Evolutionary conservation across 2,888 invertebrate genomes (phyloP).

Genomic region (Caenorhabditis japonica): DNA sequence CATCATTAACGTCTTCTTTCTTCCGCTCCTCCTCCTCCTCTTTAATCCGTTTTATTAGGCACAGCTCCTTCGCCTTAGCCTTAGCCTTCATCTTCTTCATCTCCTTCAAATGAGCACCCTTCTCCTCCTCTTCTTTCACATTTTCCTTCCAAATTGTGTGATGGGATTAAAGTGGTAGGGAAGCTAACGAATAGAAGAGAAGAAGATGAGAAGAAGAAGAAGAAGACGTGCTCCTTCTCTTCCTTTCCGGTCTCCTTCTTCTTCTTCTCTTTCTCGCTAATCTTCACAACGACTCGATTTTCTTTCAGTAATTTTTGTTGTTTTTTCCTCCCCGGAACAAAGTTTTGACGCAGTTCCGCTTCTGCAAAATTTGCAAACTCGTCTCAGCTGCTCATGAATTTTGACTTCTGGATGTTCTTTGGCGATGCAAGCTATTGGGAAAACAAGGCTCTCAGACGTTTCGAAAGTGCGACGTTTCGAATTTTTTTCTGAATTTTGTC

Average conservation of each 20-base stretch:
- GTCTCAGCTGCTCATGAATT: too few relatives aligned
- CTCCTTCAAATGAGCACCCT: slow-evolving; percentile 17
- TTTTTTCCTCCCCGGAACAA: neutral
- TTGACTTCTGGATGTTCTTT: too few relatives aligned
- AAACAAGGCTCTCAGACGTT: too few relatives aligned
- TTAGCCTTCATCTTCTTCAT: neutral
- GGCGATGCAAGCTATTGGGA: too few relatives aligned
- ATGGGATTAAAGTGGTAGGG: slow-evolving; percentile 45
- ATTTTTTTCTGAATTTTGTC: too few relatives aligned
- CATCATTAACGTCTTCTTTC: slow-evolving; percentile 13
- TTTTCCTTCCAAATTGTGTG: slow-evolving; percentile 44
- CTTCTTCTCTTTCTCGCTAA: slow-evolving; percentile 3
- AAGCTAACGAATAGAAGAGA: slow-evolving; percentile 19
- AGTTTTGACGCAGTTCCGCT: too few relatives aligned
- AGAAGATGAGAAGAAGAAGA: slow-evolving; percentile 21
- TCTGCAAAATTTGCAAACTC: too few relatives aligned
- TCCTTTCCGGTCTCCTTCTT: slow-evolving; percentile 43
- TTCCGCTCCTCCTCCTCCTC: slow-evolving; percentile 1
- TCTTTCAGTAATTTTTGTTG: neutral
- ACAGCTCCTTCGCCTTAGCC: too few relatives aligned
- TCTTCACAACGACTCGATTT: neutral
- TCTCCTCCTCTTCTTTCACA: too few relatives aligned
- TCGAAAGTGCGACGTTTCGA: too few relatives aligned
- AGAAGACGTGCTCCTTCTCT: slow-evolving; percentile 16
- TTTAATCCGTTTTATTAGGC: slow-evolving; percentile 27